Conservation (phyloP, 2,113 vertebrate species). For the Zosterops japonicus region DNA sequence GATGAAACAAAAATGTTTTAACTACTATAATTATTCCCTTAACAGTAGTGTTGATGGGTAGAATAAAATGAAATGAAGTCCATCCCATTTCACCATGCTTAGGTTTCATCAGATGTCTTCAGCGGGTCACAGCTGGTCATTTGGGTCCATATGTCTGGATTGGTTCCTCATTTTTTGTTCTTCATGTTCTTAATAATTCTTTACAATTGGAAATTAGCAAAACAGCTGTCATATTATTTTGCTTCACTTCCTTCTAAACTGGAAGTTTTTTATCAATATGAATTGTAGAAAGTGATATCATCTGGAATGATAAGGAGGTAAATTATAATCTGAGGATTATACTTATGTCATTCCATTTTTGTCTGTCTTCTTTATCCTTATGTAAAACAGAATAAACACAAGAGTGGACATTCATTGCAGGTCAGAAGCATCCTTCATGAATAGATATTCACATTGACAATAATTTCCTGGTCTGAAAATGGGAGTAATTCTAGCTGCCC, state of each 20-base stretch:
- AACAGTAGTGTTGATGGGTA: background rate
- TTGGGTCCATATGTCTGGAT: background rate
- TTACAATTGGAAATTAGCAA: background rate
- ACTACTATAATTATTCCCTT: background rate
- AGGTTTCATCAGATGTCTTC: background rate
- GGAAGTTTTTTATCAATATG: background rate
- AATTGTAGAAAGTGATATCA: background rate
- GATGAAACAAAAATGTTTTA: background rate
- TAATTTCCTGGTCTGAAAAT: constrained; percentile 35
- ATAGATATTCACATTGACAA: constrained; percentile 34
- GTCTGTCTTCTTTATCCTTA: background rate
- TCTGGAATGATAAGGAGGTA: background rate
- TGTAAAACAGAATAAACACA: background rate
- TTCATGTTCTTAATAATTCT: background rate
- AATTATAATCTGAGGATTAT: background rate
- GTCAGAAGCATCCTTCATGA: background rate
- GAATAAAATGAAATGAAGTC: background rate
- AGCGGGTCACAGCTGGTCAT: background rate
- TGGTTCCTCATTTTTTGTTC: background rate
- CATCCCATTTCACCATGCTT: background rate
- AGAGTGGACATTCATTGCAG: background rate
- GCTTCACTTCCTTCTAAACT: background rate
- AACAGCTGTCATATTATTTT: background rate
- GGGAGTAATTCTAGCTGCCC: constrained; percentile 22
- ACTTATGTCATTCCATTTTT: background rate